A percentile compares a stretch with the other conserved stretches of the same genome.
Conservation (phyloP, 2,888 invertebrate species). For the Neoscelio sp. region DNA sequence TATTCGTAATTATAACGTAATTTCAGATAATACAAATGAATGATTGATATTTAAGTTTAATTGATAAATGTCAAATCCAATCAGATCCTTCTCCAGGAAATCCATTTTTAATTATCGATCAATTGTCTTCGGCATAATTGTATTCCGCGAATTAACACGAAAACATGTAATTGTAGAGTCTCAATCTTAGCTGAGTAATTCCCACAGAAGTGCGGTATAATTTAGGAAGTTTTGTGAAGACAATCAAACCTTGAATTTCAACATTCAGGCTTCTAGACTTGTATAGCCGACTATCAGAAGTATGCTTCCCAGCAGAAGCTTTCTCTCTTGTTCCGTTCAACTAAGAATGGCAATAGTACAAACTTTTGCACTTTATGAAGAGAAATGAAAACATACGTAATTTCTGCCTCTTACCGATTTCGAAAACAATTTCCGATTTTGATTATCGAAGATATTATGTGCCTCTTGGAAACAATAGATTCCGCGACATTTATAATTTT, state of each 20-base stretch:
- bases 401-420: conserved; percentile 37
- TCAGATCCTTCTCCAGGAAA: not conserved
- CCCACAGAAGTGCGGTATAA: conserved; percentile 78
- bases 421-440: conserved; percentile 27
- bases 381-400: conserved; percentile 63
- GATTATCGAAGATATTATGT: conserved; percentile 44
- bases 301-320: conserved; percentile 32
- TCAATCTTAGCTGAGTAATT: conserved; percentile 57
- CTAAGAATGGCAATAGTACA: conserved; percentile 64
- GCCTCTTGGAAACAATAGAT: conserved; percentile 36
- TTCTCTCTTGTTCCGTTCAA: conserved; percentile 22
- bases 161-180: conserved; percentile 53
- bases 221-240: conserved; percentile 81
- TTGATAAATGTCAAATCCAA: conserved; percentile 3
- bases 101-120: conserved; percentile 44
- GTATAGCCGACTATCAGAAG: conserved; percentile 57
- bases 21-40: not conserved
- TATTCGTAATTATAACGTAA: too few relatives aligned
- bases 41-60: not conserved
- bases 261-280: conserved; percentile 67
- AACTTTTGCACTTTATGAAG: conserved; percentile 62
- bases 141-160: conserved; percentile 48
- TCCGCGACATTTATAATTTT: conserved; percentile 28
- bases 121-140: conserved; percentile 19
- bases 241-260: conserved; percentile 75